Conservation (phyloP, 2,888 invertebrate genomes). For the Volucella inflata region DNA sequence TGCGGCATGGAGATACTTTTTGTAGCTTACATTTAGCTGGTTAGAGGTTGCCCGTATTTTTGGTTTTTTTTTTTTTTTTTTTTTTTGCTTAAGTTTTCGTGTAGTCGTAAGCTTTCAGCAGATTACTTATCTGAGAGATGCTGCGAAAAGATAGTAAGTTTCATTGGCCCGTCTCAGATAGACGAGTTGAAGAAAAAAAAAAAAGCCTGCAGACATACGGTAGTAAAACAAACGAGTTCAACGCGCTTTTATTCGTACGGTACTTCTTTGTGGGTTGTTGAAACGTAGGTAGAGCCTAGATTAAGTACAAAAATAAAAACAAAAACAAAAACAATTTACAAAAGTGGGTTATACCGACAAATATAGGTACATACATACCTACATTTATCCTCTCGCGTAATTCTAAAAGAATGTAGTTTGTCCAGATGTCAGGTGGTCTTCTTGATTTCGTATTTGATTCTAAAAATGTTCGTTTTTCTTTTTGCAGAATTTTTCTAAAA, state of each 20-base stretch:
- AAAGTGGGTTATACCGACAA: conserved; percentile 35
- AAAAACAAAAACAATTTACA: no score
- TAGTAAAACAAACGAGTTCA: conserved; percentile 59
- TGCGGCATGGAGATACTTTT: conserved; percentile 15
- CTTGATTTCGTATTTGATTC: not conserved
- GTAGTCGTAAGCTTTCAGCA: not conserved
- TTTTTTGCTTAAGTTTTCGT: not conserved
- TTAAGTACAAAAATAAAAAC: not conserved
- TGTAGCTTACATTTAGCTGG: no score
- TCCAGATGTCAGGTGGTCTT: conserved; percentile 44
- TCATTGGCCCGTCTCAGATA: conserved; percentile 12
- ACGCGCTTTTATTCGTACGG: conserved; percentile 44
- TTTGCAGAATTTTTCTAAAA: conserved; percentile 1
- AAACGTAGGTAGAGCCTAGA: conserved; percentile 62
- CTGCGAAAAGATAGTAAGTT: conserved; percentile 12
- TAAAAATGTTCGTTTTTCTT: conserved; percentile 5
- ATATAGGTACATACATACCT: no score
- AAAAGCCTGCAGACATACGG: conserved; percentile 15
- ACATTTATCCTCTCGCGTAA: conserved; percentile 30
- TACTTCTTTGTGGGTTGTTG: conserved; percentile 1
- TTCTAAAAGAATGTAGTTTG: conserved; percentile 57
- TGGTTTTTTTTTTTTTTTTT: not conserved
- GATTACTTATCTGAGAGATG: conserved; percentile 12
- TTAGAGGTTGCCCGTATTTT: not conserved
- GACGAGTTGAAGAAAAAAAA: conserved; percentile 13